A percentile compares a stretch with the other conserved stretches of the same genome.
Evolutionary conservation across 2,888 invertebrate genomes (phyloP).

Genomic region (Sclerodermus sp.): DNA sequence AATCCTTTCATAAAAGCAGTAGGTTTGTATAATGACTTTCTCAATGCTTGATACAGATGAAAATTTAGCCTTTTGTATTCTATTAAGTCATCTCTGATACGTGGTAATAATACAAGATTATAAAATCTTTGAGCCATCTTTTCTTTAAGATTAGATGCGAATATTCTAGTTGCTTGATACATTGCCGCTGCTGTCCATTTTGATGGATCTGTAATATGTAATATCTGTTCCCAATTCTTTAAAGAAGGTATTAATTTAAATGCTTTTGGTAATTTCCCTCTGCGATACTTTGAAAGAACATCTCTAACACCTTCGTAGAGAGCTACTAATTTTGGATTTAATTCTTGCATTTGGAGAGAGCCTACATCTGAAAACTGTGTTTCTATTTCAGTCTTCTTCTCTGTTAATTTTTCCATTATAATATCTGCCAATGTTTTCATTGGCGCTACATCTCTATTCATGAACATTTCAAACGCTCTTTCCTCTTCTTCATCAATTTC

Average conservation of each 20-base stretch:
- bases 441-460: slow-evolving; percentile 65
- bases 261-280: slow-evolving; percentile 96
- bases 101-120: slow-evolving; percentile 88
- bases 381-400: slow-evolving; percentile 88
- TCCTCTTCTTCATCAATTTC: slow-evolving; percentile 88
- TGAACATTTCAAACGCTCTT: slow-evolving; percentile 81
- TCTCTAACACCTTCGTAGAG: slow-evolving; percentile 91
- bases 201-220: slow-evolving; percentile 83
- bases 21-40: slow-evolving; percentile 93
- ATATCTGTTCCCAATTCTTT: slow-evolving; percentile 91
- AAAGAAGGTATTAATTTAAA: slow-evolving; percentile 95
- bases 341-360: slow-evolving; percentile 74
- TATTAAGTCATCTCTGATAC: slow-evolving; percentile 90
- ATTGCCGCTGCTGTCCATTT: slow-evolving; percentile 97
- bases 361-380: slow-evolving; percentile 82
- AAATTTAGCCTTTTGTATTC: slow-evolving; percentile 95
- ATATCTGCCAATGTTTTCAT: slow-evolving; percentile 84
- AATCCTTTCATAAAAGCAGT: slow-evolving; percentile 97
- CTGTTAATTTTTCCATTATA: slow-evolving; percentile 89
- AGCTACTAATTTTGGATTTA: slow-evolving; percentile 80
- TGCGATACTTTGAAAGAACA: slow-evolving; percentile 85
- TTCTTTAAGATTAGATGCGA: slow-evolving; percentile 94
- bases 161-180: slow-evolving; percentile 94
- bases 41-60: slow-evolving; percentile 92
- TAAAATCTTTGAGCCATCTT: slow-evolving; percentile 96